phyloP scores from a whole-genome alignment of 2,113 vertebrate genomes.

The Sebastes fasciatus region DNA sequence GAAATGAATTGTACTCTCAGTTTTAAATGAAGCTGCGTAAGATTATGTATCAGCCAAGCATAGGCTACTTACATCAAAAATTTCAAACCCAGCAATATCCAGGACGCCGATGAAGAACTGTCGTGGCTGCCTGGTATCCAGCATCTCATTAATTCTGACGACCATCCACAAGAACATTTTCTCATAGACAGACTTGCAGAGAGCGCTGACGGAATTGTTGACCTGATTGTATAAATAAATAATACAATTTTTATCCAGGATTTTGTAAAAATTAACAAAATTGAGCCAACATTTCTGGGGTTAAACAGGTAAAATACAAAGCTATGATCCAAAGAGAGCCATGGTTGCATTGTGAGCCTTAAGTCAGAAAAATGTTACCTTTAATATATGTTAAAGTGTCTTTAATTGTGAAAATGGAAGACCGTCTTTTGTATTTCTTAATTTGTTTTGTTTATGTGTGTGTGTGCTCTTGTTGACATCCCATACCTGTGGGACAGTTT shows the following conservation, averaged over 20 bases:
- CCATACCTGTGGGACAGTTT: slow-evolving; percentile 82
- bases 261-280: not conserved
- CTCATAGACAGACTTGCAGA: slow-evolving; percentile 84
- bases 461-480: not conserved
- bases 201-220: slow-evolving; percentile 77
- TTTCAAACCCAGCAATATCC: slow-evolving; percentile 87
- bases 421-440: not conserved
- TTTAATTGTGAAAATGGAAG: not conserved
- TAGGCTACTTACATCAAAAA: slow-evolving; percentile 83
- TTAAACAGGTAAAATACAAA: not conserved
- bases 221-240: slow-evolving; percentile 46
- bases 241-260: not conserved
- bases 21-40: not conserved
- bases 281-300: not conserved
- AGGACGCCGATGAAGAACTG: slow-evolving; percentile 85
- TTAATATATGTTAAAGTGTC: not conserved
- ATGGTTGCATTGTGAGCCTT: not conserved
- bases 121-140: slow-evolving; percentile 84
- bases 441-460: not conserved
- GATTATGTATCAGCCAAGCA: not conserved
- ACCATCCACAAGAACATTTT: slow-evolving; percentile 89
- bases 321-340: not conserved
- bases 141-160: slow-evolving; percentile 84
- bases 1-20: not conserved
- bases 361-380: too few species aligned